Conservation (phyloP, 2,888 invertebrate genomes). For the Troides helena region DNA sequence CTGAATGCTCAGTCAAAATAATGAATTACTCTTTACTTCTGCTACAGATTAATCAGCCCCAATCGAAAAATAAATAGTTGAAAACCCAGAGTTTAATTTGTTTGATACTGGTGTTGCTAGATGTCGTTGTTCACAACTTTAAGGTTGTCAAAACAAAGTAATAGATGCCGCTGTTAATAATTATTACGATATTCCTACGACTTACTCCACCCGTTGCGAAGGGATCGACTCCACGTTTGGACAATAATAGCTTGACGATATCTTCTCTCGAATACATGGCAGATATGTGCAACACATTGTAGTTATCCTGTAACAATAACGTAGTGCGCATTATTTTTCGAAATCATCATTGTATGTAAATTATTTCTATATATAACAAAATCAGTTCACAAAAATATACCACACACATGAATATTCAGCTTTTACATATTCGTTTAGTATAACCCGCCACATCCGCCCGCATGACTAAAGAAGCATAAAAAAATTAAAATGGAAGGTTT, state of each 20-base stretch:
- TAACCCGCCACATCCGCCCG: no score
- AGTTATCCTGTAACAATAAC: conserved; percentile 88
- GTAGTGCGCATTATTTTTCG: background rate
- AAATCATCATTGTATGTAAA: no score
- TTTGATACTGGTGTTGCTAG: background rate
- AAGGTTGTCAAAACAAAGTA: background rate
- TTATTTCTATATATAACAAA: no score
- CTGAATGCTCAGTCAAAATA: no score
- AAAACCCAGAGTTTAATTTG: background rate
- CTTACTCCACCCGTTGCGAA: conserved; percentile 96
- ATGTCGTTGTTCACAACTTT: conserved; percentile 6
- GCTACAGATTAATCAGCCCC: no score
- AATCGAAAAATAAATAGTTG: no score
- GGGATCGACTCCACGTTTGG: conserved; percentile 94
- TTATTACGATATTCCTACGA: conserved; percentile 36
- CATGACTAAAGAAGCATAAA: background rate
- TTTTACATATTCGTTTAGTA: no score
- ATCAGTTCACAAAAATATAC: no score
- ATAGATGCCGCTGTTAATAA: background rate
- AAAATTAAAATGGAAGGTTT: background rate
- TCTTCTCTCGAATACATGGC: conserved; percentile 97
- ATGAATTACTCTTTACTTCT: no score
- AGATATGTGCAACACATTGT: conserved; percentile 96
- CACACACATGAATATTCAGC: no score
- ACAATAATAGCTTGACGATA: conserved; percentile 92